phyloP scores from a whole-genome alignment of 2,113 vertebrate genomes.

The Clarias macrocephalus region DNA sequence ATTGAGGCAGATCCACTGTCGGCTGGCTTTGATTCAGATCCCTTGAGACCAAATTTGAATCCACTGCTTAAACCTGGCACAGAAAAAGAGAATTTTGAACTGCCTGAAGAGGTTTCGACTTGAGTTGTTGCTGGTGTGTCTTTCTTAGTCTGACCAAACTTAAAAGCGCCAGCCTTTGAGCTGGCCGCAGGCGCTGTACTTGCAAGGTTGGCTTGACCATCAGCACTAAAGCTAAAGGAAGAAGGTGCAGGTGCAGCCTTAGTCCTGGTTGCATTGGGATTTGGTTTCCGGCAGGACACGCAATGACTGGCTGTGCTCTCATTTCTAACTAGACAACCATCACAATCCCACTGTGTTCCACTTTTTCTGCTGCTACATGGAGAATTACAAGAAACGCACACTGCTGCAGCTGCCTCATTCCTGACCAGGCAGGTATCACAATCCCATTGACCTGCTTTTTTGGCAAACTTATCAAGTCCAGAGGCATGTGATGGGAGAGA shows the following conservation, averaged over 20 bases:
- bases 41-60: conserved; percentile 90
- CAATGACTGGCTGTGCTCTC: conserved; percentile 71
- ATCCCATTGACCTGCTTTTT: conserved; percentile 79
- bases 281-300: conserved; percentile 71
- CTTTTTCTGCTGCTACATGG: conserved; percentile 65
- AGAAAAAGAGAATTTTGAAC: conserved; percentile 82
- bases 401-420: conserved; percentile 73
- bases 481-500: background rate
- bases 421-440: conserved; percentile 71
- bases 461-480: conserved; percentile 53
- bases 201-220: conserved; percentile 64
- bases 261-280: conserved; percentile 70
- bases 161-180: conserved; percentile 73
- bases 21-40: conserved; percentile 59
- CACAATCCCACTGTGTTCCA: conserved; percentile 84
- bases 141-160: conserved; percentile 80
- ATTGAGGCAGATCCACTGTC: conserved; percentile 63
- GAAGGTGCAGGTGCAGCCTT: conserved; percentile 60
- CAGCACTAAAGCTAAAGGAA: conserved; percentile 70
- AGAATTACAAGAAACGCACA: conserved; percentile 73
- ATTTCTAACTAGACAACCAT: conserved; percentile 77
- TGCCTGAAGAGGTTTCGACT: conserved; percentile 69
- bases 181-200: conserved; percentile 76
- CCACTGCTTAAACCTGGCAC: conserved; percentile 68
- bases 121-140: conserved; percentile 65